Percentiles rank a stretch among this genome's conserved stretches.
Evolutionary conservation across 2,113 vertebrate species (phyloP).

Genomic region (Hippocampus guttulatus): DNA sequence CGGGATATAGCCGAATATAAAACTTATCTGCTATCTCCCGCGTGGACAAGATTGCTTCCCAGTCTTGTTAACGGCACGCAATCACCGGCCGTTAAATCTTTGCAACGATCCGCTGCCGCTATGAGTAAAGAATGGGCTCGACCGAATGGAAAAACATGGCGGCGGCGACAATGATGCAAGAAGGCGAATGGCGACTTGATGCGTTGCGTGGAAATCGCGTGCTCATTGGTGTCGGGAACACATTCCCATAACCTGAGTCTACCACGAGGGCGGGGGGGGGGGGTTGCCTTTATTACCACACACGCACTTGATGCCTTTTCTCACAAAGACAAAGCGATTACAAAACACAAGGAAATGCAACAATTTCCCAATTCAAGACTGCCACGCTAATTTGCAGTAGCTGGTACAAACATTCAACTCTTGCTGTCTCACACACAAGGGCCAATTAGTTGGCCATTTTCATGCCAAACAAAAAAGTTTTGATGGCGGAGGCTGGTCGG

Average conservation of each 20-base stretch:
- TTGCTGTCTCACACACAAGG: no score
- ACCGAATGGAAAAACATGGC: conserved; percentile 50
- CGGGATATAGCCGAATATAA: neutral
- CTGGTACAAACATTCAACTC: neutral
- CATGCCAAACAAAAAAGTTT: no score
- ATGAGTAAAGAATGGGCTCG: conserved; percentile 59
- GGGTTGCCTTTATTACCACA: no score
- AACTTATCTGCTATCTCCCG: neutral
- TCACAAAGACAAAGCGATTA: no score
- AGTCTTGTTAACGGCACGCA: conserved; percentile 18
- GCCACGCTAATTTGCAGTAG: neutral
- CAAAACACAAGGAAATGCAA: no score
- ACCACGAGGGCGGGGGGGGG: no score
- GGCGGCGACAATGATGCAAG: no score
- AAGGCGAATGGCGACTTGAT: no score
- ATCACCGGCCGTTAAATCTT: conserved; percentile 46
- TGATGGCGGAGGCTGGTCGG: no score
- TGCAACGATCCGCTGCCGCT: conserved; percentile 48
- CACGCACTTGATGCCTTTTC: no score
- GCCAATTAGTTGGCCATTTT: neutral
- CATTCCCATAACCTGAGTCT: no score
- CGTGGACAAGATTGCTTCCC: neutral
- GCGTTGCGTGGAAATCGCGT: conserved; percentile 49
- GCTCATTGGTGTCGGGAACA: conserved; percentile 36
- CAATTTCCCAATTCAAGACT: no score